A percentile compares a stretch with the other conserved stretches of the same genome.
Evolutionary conservation across 2,797 vertebrate genomes (phyloP).

Genomic region (Lithobates sylvaticus): DNA sequence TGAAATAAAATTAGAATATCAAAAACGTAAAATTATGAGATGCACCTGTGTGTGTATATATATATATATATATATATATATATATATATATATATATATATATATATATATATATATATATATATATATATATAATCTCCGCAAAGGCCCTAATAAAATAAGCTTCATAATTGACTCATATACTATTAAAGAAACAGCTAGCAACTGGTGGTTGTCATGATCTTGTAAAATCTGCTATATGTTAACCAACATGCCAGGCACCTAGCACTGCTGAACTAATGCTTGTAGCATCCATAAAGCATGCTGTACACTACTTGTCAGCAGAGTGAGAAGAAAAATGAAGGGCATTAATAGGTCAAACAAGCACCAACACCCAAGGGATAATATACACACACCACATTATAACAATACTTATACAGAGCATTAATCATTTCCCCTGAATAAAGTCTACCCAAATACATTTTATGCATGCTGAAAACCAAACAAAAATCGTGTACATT

Average conservation of each 20-base stretch:
- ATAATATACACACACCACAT: constrained; percentile 31
- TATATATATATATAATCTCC: no score
- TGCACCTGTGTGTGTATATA: no score
- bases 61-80: no score
- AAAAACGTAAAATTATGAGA: no score
- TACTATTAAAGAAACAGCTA: no score
- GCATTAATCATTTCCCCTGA: constrained; percentile 39
- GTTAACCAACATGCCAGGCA: not conserved
- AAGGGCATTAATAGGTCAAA: constrained; percentile 42
- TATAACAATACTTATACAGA: constrained; percentile 12
- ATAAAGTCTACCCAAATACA: constrained; percentile 5
- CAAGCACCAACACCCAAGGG: constrained; percentile 36
- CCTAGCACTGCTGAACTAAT: not conserved
- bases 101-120: no score
- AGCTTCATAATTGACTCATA: no score
- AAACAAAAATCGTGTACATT: not conserved
- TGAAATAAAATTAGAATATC: no score
- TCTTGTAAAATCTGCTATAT: not conserved
- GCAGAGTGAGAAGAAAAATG: constrained; percentile 29
- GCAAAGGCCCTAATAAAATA: no score
- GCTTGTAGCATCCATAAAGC: constrained; percentile 18
- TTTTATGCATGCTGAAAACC: constrained; percentile 3
- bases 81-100: no score
- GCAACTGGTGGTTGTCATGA: not conserved
- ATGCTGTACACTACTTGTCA: constrained; percentile 19